Evolutionary conservation across 2,797 vertebrate genomes (phyloP).

Genomic region (Sebastiscus tertius): DNA sequence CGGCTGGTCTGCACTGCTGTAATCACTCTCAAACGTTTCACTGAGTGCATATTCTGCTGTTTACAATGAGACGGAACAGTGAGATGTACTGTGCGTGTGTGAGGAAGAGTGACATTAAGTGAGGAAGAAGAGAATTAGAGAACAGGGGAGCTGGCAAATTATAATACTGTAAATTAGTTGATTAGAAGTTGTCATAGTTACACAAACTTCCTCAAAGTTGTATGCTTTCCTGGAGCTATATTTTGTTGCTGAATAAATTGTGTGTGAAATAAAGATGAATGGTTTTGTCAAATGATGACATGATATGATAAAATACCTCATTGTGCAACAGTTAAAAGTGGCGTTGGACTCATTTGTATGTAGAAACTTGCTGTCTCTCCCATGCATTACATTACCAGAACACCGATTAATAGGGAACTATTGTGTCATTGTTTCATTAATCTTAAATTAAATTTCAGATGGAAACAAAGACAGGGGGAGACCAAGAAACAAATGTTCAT

Average conservation of each 20-base stretch:
- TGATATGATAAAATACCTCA: background rate
- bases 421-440: background rate
- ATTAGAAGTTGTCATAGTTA: background rate
- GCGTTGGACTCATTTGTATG: background rate
- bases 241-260: background rate
- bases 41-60: background rate
- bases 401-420: background rate
- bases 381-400: too few species aligned
- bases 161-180: background rate
- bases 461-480: background rate
- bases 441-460: background rate
- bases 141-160: background rate
- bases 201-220: background rate
- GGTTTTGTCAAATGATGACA: background rate
- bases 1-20: background rate
- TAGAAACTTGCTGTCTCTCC: background rate
- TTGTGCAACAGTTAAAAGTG: background rate
- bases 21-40: slow-evolving; percentile 3
- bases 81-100: background rate
- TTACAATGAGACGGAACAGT: background rate
- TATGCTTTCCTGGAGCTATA: background rate
- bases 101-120: background rate
- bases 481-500: background rate
- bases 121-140: background rate
- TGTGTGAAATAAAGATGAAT: background rate